These are phyloP conservation scores for Vicugna pacos DNA, from an alignment of 2,113 vertebrate species.

Conservation along the genomic window DNA sequence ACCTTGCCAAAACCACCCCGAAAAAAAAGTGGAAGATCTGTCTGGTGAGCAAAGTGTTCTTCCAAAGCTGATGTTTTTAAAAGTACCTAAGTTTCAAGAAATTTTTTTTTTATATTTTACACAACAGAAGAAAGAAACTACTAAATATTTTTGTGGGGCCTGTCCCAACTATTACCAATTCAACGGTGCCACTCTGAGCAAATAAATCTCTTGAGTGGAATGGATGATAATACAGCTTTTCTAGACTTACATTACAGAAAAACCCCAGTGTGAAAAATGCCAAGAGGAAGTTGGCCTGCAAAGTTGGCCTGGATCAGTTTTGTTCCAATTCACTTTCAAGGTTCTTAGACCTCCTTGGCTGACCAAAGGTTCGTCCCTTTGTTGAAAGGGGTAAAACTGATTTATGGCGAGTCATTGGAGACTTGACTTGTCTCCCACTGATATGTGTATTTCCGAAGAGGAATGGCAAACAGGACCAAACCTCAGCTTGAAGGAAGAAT, in stretches of 20 bases:
- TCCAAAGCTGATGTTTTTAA: background rate
- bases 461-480: background rate
- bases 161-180: background rate
- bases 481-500: background rate
- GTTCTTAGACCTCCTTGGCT: background rate
- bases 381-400: background rate
- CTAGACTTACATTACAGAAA: background rate
- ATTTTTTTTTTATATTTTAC: constrained; percentile 22
- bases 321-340: background rate
- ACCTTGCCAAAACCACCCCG: constrained; percentile 12
- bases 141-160: background rate
- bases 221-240: background rate
- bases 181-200: background rate
- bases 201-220: background rate
- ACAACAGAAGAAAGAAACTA: background rate
- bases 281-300: background rate
- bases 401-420: background rate
- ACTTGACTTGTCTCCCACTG: background rate
- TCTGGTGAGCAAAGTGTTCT: background rate
- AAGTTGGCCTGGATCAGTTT: background rate
- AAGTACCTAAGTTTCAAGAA: background rate
- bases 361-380: background rate
- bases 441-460: background rate
- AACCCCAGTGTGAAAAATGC: background rate
- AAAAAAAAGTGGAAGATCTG: background rate